These are phyloP conservation scores for Plagiodera versicolora DNA, from an alignment of 2,888 invertebrate genomes.

Conservation along the genomic window DNA sequence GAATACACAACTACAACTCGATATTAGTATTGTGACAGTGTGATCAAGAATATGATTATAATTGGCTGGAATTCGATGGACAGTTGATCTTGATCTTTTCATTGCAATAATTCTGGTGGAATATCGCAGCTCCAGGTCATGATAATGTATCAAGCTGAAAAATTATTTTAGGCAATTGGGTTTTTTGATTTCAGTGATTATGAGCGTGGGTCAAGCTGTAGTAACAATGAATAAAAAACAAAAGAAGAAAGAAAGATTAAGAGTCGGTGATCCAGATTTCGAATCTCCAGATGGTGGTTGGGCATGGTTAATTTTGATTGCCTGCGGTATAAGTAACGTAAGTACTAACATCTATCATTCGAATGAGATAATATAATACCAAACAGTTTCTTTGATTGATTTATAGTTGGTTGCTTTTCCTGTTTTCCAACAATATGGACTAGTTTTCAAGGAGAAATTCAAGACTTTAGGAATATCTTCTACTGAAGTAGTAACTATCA, in stretches of 20 bases:
- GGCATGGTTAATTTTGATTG: conserved; percentile 75
- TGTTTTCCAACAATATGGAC: conserved; percentile 71
- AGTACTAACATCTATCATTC: conserved; percentile 52
- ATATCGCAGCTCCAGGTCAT: too few species aligned
- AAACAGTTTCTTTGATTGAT: neutral
- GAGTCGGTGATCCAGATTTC: conserved; percentile 57
- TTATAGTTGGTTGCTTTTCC: conserved; percentile 69
- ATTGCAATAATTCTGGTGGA: too few species aligned
- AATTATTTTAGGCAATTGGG: too few species aligned
- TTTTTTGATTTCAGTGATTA: neutral
- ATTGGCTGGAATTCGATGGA: too few species aligned
- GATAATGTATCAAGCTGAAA: too few species aligned
- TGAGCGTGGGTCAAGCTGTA: neutral
- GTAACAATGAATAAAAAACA: conserved; percentile 2
- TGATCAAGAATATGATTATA: too few species aligned
- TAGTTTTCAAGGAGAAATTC: conserved; percentile 69
- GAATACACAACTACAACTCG: too few species aligned
- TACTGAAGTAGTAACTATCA: conserved; percentile 70
- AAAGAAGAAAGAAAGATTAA: conserved; percentile 44
- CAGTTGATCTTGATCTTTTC: too few species aligned
- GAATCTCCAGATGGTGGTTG: conserved; percentile 76
- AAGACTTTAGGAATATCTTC: conserved; percentile 62
- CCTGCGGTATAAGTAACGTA: conserved; percentile 73
- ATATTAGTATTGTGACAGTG: too few species aligned
- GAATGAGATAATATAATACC: too few species aligned